These are phyloP conservation scores for Diaperis boleti DNA, from an alignment of 2,888 invertebrate species.

Conservation along the genomic window DNA sequence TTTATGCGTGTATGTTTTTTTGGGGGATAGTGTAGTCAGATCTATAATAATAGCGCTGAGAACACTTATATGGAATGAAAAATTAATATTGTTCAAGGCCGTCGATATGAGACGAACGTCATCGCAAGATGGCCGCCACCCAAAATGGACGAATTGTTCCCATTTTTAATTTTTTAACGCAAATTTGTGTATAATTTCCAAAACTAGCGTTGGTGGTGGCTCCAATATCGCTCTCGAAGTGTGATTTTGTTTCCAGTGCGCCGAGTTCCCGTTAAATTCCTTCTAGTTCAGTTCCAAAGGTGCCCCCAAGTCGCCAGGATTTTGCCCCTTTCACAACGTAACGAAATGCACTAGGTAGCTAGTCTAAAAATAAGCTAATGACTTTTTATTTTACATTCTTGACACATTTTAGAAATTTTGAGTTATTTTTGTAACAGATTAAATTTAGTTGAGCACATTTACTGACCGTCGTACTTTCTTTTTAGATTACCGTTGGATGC, in stretches of 20 bases:
- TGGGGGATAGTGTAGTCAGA: background rate
- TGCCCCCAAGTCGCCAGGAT: slow-evolving; percentile 17
- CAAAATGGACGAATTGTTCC: slow-evolving; percentile 31
- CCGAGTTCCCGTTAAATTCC: slow-evolving; percentile 1
- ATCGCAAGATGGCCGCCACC: slow-evolving; percentile 39
- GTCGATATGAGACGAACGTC: slow-evolving; percentile 31
- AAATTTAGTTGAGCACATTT: slow-evolving; percentile 33
- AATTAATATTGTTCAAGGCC: slow-evolving; percentile 22
- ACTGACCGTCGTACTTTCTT: slow-evolving; percentile 22
- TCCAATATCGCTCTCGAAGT: background rate
- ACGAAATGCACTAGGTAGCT: slow-evolving; percentile 19
- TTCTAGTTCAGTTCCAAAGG: background rate
- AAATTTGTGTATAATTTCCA: slow-evolving; percentile 24
- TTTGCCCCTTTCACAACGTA: slow-evolving; percentile 28
- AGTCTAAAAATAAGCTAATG: slow-evolving; percentile 38
- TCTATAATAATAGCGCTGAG: background rate
- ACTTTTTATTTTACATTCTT: slow-evolving; percentile 36
- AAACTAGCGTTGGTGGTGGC: slow-evolving; percentile 11
- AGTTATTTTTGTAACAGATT: slow-evolving; percentile 34
- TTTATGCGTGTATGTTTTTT: background rate
- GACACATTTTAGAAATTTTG: slow-evolving; percentile 40
- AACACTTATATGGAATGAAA: slow-evolving; percentile 10
- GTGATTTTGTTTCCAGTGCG: slow-evolving; percentile 7
- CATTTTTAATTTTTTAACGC: slow-evolving; percentile 36
- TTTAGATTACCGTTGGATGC: slow-evolving; percentile 10